A percentile compares a stretch with the other conserved stretches of the same genome.
phyloP scores from a whole-genome alignment of 2,888 invertebrate species.

The Alcis repandata region DNA sequence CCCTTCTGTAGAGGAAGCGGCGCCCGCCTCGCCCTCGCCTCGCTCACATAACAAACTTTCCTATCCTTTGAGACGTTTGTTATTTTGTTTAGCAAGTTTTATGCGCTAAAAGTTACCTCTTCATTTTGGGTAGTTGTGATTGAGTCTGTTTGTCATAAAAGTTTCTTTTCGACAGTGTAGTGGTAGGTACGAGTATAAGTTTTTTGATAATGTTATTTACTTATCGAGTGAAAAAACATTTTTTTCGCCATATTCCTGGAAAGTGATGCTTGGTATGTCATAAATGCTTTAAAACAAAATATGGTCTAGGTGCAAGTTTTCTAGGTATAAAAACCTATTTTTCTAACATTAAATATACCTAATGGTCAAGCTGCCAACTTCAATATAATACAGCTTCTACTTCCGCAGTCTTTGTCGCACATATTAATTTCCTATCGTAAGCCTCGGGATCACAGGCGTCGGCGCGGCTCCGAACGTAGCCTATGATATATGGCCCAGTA shows the following conservation, averaged over 20 bases:
- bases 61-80: slow-evolving; percentile 66
- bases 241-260: no score
- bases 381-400: slow-evolving; percentile 49
- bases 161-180: slow-evolving; percentile 16
- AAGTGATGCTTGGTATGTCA: no score
- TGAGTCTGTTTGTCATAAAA: slow-evolving; percentile 32
- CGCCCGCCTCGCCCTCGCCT: slow-evolving; percentile 52
- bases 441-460: slow-evolving; percentile 78
- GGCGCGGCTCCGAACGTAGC: slow-evolving; percentile 72
- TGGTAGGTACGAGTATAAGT: background rate
- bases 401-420: slow-evolving; percentile 58
- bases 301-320: no score
- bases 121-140: slow-evolving; percentile 41
- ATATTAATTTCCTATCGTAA: slow-evolving; percentile 80
- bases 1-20: slow-evolving; percentile 56
- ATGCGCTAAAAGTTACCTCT: slow-evolving; percentile 45
- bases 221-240: no score
- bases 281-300: no score
- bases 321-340: no score
- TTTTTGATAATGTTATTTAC: background rate
- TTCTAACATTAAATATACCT: no score
- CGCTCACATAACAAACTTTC: slow-evolving; percentile 71
- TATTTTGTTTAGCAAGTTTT: slow-evolving; percentile 58
- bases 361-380: slow-evolving; percentile 4
- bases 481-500: slow-evolving; percentile 83